These are phyloP conservation scores for Shargacucullia verbasci DNA, from an alignment of 2,888 invertebrate species.

Conservation along the genomic window DNA sequence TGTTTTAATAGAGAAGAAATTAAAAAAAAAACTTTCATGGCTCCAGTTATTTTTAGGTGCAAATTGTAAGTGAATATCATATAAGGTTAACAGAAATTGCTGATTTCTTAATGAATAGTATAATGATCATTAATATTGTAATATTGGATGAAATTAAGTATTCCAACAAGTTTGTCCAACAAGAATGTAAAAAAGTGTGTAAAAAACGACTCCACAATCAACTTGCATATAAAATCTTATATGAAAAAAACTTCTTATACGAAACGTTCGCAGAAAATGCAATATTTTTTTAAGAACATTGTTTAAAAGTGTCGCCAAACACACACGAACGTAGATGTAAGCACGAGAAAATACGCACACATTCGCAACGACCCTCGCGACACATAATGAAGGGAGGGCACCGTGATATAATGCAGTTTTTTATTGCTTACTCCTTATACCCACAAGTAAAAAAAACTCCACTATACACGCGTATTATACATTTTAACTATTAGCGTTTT, in stretches of 20 bases:
- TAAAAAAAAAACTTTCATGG: neutral
- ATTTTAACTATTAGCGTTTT: slow-evolving; percentile 87
- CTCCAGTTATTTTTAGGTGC: no score
- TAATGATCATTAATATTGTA: slow-evolving; percentile 8
- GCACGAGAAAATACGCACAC: slow-evolving; percentile 70
- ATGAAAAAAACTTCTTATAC: slow-evolving; percentile 37
- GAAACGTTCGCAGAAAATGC: slow-evolving; percentile 39
- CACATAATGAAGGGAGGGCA: slow-evolving; percentile 86
- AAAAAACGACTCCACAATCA: slow-evolving; percentile 11
- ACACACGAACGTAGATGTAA: slow-evolving; percentile 32
- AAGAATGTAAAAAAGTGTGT: slow-evolving; percentile 19
- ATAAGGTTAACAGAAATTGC: no score
- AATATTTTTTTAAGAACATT: slow-evolving; percentile 48
- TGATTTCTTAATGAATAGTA: no score
- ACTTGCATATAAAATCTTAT: slow-evolving; percentile 28
- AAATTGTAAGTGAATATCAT: no score
- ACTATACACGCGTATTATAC: slow-evolving; percentile 82
- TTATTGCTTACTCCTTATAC: slow-evolving; percentile 87
- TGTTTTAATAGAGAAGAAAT: no score
- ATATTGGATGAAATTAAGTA: slow-evolving; percentile 21
- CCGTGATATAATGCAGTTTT: slow-evolving; percentile 89
- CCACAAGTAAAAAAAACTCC: slow-evolving; percentile 84
- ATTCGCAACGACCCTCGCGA: slow-evolving; percentile 75
- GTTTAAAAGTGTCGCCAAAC: slow-evolving; percentile 52
- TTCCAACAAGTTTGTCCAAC: slow-evolving; percentile 22